Conservation (phyloP, 2,888 invertebrate genomes). For the Dione vanillae region DNA sequence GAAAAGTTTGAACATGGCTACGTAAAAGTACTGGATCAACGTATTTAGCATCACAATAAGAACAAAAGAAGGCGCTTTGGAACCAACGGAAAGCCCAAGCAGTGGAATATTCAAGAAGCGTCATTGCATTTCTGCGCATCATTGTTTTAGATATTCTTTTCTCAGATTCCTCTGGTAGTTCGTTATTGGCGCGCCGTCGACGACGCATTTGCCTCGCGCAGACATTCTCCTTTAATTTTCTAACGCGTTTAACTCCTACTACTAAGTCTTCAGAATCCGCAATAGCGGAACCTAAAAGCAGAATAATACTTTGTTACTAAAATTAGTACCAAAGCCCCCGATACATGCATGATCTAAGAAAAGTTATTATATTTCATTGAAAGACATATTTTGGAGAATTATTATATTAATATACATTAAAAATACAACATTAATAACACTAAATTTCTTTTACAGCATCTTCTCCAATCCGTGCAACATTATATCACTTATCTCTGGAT, state of each 20-base stretch:
- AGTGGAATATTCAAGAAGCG: slow-evolving; percentile 70
- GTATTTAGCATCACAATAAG: slow-evolving; percentile 71
- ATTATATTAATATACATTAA: not conserved
- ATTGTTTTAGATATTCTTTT: slow-evolving; percentile 74
- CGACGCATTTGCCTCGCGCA: slow-evolving; percentile 76
- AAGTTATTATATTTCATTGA: not conserved
- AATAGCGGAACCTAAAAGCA: slow-evolving; percentile 76
- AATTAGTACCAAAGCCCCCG: slow-evolving; percentile 28
- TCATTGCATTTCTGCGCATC: slow-evolving; percentile 75
- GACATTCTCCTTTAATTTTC: slow-evolving; percentile 74
- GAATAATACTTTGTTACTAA: slow-evolving; percentile 56
- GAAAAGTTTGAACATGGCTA: slow-evolving; percentile 61
- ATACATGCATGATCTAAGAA: slow-evolving; percentile 29
- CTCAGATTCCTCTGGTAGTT: slow-evolving; percentile 72
- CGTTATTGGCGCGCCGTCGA: slow-evolving; percentile 74
- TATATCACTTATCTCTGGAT: slow-evolving; percentile 53
- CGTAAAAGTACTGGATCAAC: slow-evolving; percentile 63
- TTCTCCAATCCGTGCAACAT: slow-evolving; percentile 26
- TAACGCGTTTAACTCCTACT: slow-evolving; percentile 60
- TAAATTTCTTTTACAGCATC: not conserved
- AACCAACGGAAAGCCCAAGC: slow-evolving; percentile 80
- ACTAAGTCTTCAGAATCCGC: slow-evolving; percentile 57
- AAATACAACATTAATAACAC: not conserved
- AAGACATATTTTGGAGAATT: slow-evolving; percentile 1
- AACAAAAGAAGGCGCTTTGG: slow-evolving; percentile 72